Conservation (phyloP, 2,113 vertebrate genomes). For the Stomatorhinus ivindoensis region DNA sequence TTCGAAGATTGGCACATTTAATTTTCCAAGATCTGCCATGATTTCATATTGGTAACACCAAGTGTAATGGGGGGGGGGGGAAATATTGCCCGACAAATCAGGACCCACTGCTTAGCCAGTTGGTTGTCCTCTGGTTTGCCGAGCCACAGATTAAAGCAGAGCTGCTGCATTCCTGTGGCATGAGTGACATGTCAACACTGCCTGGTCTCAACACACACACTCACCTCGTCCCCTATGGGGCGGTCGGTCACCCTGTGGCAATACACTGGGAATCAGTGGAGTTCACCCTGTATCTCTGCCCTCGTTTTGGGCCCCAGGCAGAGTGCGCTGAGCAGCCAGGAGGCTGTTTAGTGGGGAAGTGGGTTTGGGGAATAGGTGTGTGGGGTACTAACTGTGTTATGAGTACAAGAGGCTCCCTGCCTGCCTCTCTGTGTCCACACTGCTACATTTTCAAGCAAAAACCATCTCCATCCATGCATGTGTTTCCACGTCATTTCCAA, state of each 20-base stretch:
- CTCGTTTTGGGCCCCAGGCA: not conserved
- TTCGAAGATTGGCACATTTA: not conserved
- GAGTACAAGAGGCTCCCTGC: not conserved
- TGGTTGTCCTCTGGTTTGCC: not conserved
- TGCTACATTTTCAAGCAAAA: not conserved
- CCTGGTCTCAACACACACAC: not conserved
- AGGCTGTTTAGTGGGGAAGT: not conserved
- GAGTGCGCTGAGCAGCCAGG: not conserved
- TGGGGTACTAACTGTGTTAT: not conserved
- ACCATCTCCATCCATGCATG: not conserved
- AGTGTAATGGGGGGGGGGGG: not conserved
- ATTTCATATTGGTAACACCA: not conserved
- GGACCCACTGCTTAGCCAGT: not conserved
- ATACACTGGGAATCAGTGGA: no score
- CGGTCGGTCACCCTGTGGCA: not conserved
- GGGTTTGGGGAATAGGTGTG: not conserved
- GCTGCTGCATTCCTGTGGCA: not conserved
- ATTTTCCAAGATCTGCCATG: not conserved
- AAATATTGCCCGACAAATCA: not conserved
- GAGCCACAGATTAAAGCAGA: not conserved
- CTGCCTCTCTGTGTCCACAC: not conserved
- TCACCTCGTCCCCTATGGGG: not conserved
- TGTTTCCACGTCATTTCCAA: not conserved
- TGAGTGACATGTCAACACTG: not conserved
- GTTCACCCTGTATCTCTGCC: not conserved